Base-by-base conservation (phyloP, 2,797 vertebrate species). In the Paguma larvata region DNA sequence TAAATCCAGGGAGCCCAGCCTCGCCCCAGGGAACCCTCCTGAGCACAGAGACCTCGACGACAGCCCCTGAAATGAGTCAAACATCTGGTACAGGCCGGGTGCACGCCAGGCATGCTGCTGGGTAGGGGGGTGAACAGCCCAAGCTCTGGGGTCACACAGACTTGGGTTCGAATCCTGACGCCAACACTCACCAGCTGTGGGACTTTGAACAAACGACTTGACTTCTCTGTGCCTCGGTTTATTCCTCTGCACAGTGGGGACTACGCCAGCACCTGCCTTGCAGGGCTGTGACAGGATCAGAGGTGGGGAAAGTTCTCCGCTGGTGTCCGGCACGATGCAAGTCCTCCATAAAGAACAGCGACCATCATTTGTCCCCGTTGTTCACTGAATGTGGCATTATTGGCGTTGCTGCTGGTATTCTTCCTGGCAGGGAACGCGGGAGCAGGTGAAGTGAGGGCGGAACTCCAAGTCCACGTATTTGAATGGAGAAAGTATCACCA, bases 1-100 rank as follows among this genome's bases (percentile, higher is more conserved):
- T 82, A 63, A 73, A 73, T 79, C 82, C 30, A 15, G 1, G 1
- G 46, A 96, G 38, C 68, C 84, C 80, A 67, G 89, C 78, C 48
- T 32, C 19, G 84, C 85, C 79, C 89, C 62, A 63, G 92, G 88
- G 83, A 73, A 46, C 11, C 63, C 51, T 84, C 34, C 3, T 34
- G n/a, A 87, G 67, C 77, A 80, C 23, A 70, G n/a, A 27, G 21
- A 30, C 62, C 70, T 90, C 84, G 87, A 30, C 78, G 88, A 51
- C 32, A 73, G 94, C 85, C 83, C 75, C 80, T 78, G 56, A 44
- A 86, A 67, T 56, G 48, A 59, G 56, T n/a, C 87, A 89, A 30
- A 86, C 44, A 93, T 68, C 53, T 53, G 30, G 46, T 34, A 62
- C n/a, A 59, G 25, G 30, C 93, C 38, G 65, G 13, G 53, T 38